phyloP scores from a whole-genome alignment of 2,797 vertebrate genomes.

The Anguilla pacifica region DNA sequence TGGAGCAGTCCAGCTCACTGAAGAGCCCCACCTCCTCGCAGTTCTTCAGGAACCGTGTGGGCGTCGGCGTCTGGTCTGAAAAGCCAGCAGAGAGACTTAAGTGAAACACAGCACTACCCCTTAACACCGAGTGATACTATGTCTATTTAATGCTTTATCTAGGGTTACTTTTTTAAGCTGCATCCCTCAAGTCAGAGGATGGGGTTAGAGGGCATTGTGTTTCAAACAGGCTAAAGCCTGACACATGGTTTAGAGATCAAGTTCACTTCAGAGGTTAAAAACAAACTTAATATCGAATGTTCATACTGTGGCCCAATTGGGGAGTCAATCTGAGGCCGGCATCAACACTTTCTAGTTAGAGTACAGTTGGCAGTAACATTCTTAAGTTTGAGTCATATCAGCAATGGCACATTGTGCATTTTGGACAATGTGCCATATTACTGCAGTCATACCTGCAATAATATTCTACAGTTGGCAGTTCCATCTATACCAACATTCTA shows the following conservation, averaged over 20 bases:
- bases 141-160: neutral
- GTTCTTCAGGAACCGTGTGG: slow-evolving; percentile 97
- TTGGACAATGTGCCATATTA: no score
- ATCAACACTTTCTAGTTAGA: neutral
- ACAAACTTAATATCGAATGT: slow-evolving; percentile 61
- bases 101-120: neutral
- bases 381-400: neutral
- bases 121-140: neutral
- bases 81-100: slow-evolving; percentile 40
- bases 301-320: slow-evolving; percentile 60
- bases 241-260: slow-evolving; percentile 65
- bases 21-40: slow-evolving; percentile 98
- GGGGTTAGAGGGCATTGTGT: slow-evolving; percentile 52
- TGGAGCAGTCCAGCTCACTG: slow-evolving; percentile 94
- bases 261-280: slow-evolving; percentile 69
- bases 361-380: neutral
- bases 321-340: slow-evolving; percentile 43
- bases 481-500: neutral
- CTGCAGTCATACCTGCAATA: neutral
- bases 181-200: neutral
- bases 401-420: neutral
- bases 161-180: slow-evolving; percentile 17
- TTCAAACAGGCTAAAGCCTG: slow-evolving; percentile 67
- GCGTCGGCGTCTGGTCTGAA: slow-evolving; percentile 96
- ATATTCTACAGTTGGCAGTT: neutral